Evolutionary conservation across 2,888 invertebrate species (phyloP).

Genomic region (Phaonia tiefii): DNA sequence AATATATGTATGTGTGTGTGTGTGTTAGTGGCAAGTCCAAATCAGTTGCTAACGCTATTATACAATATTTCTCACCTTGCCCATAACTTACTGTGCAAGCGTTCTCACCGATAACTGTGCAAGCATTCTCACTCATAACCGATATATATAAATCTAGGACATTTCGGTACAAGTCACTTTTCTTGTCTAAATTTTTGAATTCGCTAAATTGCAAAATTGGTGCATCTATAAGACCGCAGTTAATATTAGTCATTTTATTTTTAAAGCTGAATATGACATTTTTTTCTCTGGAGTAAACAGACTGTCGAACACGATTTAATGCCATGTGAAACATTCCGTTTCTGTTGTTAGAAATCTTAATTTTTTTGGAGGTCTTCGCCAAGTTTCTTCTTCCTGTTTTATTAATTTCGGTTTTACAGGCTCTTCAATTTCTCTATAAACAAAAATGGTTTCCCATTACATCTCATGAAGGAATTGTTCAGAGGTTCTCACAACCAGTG

Average conservation of each 20-base stretch:
- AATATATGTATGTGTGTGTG: neutral
- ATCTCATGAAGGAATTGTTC: too few species aligned
- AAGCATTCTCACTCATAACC: too few species aligned
- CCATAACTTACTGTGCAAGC: neutral
- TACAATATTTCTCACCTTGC: neutral
- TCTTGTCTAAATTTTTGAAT: slow-evolving; percentile 5
- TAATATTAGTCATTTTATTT: neutral
- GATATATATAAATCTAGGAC: slow-evolving; percentile 25
- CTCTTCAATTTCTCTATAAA: neutral
- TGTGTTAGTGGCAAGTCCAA: neutral
- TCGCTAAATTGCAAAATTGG: slow-evolving; percentile 1
- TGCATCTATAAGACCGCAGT: neutral
- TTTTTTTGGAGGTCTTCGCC: slow-evolving; percentile 30
- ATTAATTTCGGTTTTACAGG: neutral
- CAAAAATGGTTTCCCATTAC: neutral
- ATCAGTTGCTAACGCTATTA: too few species aligned
- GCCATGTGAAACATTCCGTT: neutral
- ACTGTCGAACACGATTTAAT: neutral
- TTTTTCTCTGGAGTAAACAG: neutral
- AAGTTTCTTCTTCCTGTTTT: slow-evolving; percentile 9
- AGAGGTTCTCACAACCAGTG: too few species aligned
- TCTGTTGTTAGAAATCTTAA: neutral
- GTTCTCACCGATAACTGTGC: neutral
- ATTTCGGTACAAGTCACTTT: slow-evolving; percentile 2
- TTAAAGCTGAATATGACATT: neutral